Evolutionary conservation across 1,140 invertebrate species (phyloP).

Genomic region (Streblospio benedicti): DNA sequence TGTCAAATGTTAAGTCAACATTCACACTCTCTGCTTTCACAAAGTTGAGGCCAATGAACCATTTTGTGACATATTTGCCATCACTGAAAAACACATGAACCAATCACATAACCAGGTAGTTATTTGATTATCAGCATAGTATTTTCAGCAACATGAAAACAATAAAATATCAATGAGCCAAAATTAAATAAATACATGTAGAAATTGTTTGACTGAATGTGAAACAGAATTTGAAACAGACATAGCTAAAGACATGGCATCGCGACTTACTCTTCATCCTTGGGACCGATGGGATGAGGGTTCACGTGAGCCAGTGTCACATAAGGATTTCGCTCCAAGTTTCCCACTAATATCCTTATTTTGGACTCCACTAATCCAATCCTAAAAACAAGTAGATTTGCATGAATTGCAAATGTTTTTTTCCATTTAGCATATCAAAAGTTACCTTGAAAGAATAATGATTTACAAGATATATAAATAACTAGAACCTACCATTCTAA

Average conservation of each 20-base stretch:
- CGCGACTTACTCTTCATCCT: constrained; percentile 32
- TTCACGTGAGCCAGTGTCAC: constrained; percentile 91
- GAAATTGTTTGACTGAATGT: neutral
- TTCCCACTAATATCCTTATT: constrained; percentile 82
- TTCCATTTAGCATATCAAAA: too few relatives aligned
- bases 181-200: neutral
- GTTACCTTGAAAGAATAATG: too few relatives aligned
- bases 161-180: too few relatives aligned
- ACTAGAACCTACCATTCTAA: constrained; percentile 75
- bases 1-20: constrained; percentile 86
- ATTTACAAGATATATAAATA: constrained; percentile 9
- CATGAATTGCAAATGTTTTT: neutral
- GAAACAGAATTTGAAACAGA: too few relatives aligned
- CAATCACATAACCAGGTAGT: too few relatives aligned
- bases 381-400: constrained; percentile 35
- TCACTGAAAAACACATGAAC: too few relatives aligned
- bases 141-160: too few relatives aligned
- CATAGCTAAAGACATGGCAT: too few relatives aligned
- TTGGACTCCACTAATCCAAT: constrained; percentile 92
- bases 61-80: constrained; percentile 60
- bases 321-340: constrained; percentile 80
- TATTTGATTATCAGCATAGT: too few relatives aligned
- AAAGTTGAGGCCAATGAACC: constrained; percentile 94
- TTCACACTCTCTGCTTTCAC: constrained; percentile 72
- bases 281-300: constrained; percentile 68